These are phyloP conservation scores for Aplidium turbinatum DNA, from an alignment of 23 tunicate species.

Conservation along the genomic window DNA sequence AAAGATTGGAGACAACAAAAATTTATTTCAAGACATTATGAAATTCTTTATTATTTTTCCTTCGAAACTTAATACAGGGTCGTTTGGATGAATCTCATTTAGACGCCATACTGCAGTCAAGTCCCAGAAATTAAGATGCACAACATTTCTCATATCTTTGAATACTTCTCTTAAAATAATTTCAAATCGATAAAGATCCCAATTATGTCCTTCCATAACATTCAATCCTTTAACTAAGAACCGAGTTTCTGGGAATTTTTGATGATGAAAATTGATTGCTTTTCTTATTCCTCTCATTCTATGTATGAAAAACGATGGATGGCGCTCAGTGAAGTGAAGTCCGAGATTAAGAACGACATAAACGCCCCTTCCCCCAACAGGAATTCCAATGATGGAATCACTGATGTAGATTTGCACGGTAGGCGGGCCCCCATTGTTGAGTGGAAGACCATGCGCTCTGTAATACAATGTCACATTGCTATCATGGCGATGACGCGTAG, in stretches of 20 bases:
- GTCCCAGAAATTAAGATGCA: conserved; percentile 42
- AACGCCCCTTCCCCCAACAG: conserved; percentile 1
- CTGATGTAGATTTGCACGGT: conserved; percentile 40
- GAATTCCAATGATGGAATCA: conserved; percentile 28
- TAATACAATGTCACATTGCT: conserved; percentile 37
- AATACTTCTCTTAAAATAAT: conserved; percentile 12
- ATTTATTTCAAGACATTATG: too few relatives aligned
- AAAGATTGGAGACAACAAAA: too few relatives aligned
- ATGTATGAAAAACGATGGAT: conserved; percentile 26
- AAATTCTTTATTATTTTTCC: too few relatives aligned
- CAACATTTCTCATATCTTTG: not conserved
- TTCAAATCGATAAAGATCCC: conserved; percentile 34
- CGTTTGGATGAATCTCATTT: conserved; percentile 10
- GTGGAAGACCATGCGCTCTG: conserved; percentile 63
- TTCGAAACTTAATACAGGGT: not conserved
- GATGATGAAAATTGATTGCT: conserved; percentile 9
- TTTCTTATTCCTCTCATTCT: conserved; percentile 26
- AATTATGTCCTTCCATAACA: conserved; percentile 8
- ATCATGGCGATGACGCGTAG: too few relatives aligned
- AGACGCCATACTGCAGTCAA: conserved; percentile 21
- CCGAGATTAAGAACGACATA: conserved; percentile 45
- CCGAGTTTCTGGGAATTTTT: conserved; percentile 13
- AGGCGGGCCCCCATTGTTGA: conserved; percentile 50
- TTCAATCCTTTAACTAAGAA: conserved; percentile 15
- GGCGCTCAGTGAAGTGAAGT: conserved; percentile 18